These are phyloP conservation scores for Hymenochirus boettgeri DNA, from an alignment of 2,113 vertebrate genomes.

Conservation along the genomic window DNA sequence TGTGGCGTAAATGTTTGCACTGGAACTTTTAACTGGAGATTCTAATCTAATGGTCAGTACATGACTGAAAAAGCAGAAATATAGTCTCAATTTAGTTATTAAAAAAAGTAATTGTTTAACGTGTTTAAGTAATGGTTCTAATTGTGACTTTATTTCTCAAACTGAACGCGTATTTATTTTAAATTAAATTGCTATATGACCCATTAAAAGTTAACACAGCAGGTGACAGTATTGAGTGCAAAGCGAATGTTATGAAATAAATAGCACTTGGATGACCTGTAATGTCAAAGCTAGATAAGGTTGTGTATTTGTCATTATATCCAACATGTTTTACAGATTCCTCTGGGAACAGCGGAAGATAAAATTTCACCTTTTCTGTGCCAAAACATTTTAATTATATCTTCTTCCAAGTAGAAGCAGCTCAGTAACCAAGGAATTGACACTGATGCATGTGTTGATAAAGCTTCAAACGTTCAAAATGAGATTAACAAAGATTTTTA, in stretches of 20 bases:
- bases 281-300: constrained; percentile 71
- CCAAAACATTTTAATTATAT: constrained; percentile 99
- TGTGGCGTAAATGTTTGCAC: no score
- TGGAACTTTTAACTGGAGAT: no score
- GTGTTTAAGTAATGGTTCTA: constrained; percentile 3
- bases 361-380: constrained; percentile 88
- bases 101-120: neutral
- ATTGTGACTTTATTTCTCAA: constrained; percentile 33
- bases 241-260: constrained; percentile 77
- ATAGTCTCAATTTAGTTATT: neutral
- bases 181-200: constrained; percentile 48
- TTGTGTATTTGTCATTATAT: constrained; percentile 82
- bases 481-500: constrained; percentile 99
- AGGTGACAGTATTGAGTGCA: constrained; percentile 57
- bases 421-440: constrained; percentile 99
- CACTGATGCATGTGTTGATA: constrained; percentile 99
- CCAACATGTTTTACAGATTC: constrained; percentile 78
- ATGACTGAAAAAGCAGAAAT: neutral
- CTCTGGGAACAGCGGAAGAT: constrained; percentile 79
- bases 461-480: constrained; percentile 99
- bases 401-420: constrained; percentile 93
- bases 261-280: constrained; percentile 71
- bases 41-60: neutral
- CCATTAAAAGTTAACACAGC: constrained; percentile 64
- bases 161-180: constrained; percentile 47